Conservation (phyloP, 2,797 vertebrate species). For the Microchirus variegatus region DNA sequence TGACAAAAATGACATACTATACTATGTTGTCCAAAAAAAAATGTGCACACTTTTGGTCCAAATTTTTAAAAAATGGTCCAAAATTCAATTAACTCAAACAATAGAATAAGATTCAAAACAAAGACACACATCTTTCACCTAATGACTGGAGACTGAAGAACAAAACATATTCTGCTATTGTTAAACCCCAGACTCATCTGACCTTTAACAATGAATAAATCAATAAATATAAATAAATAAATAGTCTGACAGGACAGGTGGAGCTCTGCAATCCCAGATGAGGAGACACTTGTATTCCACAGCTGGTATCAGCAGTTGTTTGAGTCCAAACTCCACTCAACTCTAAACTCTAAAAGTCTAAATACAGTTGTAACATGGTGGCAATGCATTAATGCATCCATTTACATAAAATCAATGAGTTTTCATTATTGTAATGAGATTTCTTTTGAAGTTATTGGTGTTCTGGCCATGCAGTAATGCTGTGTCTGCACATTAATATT, state of each 20-base stretch:
- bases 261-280: conserved; percentile 32
- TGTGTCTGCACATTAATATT: conserved; percentile 4
- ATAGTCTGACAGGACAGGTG: conserved; percentile 1
- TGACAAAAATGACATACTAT: no score
- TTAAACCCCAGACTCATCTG: background rate
- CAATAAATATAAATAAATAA: background rate
- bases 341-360: background rate
- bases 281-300: conserved; percentile 50
- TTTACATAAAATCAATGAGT: conserved; percentile 55
- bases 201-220: no score
- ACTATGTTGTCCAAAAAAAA: no score
- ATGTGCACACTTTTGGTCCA: no score
- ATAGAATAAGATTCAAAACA: background rate
- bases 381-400: background rate
- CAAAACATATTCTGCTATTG: background rate
- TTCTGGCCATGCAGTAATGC: conserved; percentile 4
- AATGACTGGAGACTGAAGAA: background rate
- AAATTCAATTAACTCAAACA: no score
- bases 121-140: background rate
- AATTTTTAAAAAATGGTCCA: no score
- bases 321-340: conserved; percentile 13
- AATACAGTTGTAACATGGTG: background rate
- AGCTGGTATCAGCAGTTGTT: conserved; percentile 69
- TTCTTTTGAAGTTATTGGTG: conserved; percentile 34
- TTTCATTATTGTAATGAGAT: conserved; percentile 40